Conservation (phyloP, 2,888 invertebrate species). For the Nineta flava region DNA sequence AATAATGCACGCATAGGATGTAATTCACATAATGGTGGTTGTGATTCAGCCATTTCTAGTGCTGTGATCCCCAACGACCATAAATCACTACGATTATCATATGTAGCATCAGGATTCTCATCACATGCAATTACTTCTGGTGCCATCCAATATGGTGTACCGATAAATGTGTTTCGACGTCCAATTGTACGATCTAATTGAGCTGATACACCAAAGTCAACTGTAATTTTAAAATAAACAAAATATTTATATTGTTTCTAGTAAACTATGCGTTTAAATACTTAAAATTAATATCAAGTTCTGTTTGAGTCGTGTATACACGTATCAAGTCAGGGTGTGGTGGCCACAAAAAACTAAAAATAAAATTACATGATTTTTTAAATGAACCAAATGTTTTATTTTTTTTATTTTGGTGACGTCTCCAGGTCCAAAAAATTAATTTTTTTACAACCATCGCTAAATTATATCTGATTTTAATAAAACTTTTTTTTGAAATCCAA, state of each 20-base stretch:
- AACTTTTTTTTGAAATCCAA: too few relatives aligned
- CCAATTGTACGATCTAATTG: slow-evolving; percentile 99
- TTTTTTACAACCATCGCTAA: too few relatives aligned
- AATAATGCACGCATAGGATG: slow-evolving; percentile 99
- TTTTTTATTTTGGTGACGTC: too few relatives aligned
- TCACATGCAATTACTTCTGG: slow-evolving; percentile 99
- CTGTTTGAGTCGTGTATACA: too few relatives aligned
- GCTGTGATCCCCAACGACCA: slow-evolving; percentile 95
- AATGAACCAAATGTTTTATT: too few relatives aligned
- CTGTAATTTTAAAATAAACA: slow-evolving; percentile 30
- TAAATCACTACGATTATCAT: slow-evolving; percentile 89
- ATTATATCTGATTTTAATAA: too few relatives aligned
- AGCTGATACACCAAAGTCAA: slow-evolving; percentile 98
- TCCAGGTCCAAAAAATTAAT: too few relatives aligned
- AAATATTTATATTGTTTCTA: neutral
- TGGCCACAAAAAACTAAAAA: too few relatives aligned
- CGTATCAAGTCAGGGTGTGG: too few relatives aligned
- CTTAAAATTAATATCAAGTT: too few relatives aligned
- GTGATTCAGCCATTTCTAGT: slow-evolving; percentile 99
- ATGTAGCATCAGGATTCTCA: slow-evolving; percentile 98
- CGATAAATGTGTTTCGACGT: slow-evolving; percentile 96
- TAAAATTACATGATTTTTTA: too few relatives aligned
- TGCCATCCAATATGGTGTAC: slow-evolving; percentile 98
- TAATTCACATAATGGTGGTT: slow-evolving; percentile 96
- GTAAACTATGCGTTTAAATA: too few relatives aligned